Conservation (phyloP, 2,888 invertebrate species). For the Dastarcus helophoroides region DNA sequence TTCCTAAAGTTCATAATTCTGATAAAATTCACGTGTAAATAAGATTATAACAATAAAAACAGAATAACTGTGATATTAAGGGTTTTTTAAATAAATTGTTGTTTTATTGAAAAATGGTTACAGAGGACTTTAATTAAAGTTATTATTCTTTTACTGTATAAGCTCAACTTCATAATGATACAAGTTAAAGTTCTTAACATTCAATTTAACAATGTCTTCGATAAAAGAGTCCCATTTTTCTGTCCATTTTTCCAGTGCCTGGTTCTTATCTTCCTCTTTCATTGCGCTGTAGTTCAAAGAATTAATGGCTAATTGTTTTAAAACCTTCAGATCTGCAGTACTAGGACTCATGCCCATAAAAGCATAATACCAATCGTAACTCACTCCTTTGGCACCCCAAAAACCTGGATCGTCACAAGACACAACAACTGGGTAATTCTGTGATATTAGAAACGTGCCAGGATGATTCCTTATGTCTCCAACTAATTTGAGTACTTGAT, state of each 20-base stretch:
- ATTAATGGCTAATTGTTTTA: constrained; percentile 64
- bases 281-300: constrained; percentile 61
- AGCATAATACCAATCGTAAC: constrained; percentile 68
- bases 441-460: constrained; percentile 48
- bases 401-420: constrained; percentile 65
- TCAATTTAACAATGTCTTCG: constrained; percentile 19
- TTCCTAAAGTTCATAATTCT: no score
- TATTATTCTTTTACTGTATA: no score
- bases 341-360: constrained; percentile 63
- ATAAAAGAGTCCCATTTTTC: constrained; percentile 48
- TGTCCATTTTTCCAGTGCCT: constrained; percentile 44
- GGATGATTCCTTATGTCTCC: constrained; percentile 69
- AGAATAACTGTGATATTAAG: no score
- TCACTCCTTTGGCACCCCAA: constrained; percentile 60
- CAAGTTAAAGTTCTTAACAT: no score
- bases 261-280: constrained; percentile 35
- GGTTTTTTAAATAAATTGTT: no score
- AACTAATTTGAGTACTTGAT: constrained; percentile 57
- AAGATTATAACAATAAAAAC: no score
- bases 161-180: no score
- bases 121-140: no score
- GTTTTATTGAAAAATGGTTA: no score
- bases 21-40: no score
- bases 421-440: constrained; percentile 58
- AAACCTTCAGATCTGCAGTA: constrained; percentile 51